Evolutionary conservation across 1,140 invertebrate genomes (phyloP).

Genomic region (Temnothorax nylanderi): DNA sequence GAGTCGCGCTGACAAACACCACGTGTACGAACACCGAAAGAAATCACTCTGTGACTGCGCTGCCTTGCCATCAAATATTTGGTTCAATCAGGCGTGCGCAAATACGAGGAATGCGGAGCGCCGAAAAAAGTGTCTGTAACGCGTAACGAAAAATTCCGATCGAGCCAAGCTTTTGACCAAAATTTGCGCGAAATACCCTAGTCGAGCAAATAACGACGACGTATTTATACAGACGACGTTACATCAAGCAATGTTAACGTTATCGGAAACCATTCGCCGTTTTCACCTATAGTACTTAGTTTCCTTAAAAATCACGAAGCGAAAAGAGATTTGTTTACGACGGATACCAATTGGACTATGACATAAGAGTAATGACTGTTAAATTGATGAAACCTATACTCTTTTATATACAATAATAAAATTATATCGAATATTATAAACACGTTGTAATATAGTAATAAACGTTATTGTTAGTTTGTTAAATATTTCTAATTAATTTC

Average conservation of each 20-base stretch:
- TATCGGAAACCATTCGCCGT: slow-evolving; percentile 31
- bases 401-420: neutral
- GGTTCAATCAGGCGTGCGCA: slow-evolving; percentile 58
- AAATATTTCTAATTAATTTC: neutral
- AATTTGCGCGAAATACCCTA: slow-evolving; percentile 28
- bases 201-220: slow-evolving; percentile 34
- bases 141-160: slow-evolving; percentile 24
- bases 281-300: neutral
- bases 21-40: neutral
- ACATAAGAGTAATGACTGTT: neutral
- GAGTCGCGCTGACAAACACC: slow-evolving; percentile 3
- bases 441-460: neutral
- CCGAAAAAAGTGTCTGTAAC: slow-evolving; percentile 32
- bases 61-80: slow-evolving; percentile 61
- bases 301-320: neutral
- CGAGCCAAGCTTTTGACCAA: slow-evolving; percentile 45
- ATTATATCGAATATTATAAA: neutral
- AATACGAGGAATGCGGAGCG: slow-evolving; percentile 21
- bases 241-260: slow-evolving; percentile 7
- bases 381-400: neutral
- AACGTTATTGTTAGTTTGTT: neutral
- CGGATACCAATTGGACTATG: too few relatives aligned
- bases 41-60: slow-evolving; percentile 37
- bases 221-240: slow-evolving; percentile 17
- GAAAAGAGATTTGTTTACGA: neutral